Evolutionary conservation across 2,888 invertebrate species (phyloP).

Genomic region (Listrodromus nycthemerus): DNA sequence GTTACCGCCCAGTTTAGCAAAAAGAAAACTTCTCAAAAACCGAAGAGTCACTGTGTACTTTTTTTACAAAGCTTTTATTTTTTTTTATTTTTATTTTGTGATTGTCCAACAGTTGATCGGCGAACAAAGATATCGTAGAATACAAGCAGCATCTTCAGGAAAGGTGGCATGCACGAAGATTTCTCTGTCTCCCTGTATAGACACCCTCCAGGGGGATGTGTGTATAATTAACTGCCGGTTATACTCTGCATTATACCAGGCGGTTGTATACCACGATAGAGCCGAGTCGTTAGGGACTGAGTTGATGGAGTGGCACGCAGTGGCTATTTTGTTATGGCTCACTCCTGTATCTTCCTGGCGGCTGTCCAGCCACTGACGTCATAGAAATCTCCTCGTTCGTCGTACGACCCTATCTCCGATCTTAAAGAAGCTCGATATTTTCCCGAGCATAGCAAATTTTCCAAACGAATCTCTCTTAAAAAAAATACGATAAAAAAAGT

Average conservation of each 20-base stretch:
- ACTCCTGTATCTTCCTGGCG: slow-evolving; percentile 12
- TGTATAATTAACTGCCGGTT: slow-evolving; percentile 50
- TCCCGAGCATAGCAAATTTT: not conserved
- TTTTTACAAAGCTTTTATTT: too few species aligned
- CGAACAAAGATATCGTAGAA: not conserved
- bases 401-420: slow-evolving; percentile 39
- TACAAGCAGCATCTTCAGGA: slow-evolving; percentile 17
- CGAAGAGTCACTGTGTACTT: too few species aligned
- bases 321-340: slow-evolving; percentile 72
- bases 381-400: slow-evolving; percentile 9
- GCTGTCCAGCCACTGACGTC: slow-evolving; percentile 1
- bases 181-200: slow-evolving; percentile 4
- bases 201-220: slow-evolving; percentile 28
- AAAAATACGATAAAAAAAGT: too few species aligned
- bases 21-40: too few species aligned
- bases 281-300: slow-evolving; percentile 48
- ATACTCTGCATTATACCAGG: slow-evolving; percentile 35
- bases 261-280: slow-evolving; percentile 6
- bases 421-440: slow-evolving; percentile 14
- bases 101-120: not conserved
- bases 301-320: slow-evolving; percentile 75
- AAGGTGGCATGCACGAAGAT: slow-evolving; percentile 10
- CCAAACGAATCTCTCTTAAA: not conserved
- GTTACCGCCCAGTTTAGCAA: too few species aligned
- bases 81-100: not conserved